Evolutionary conservation across 92 coral and sea anemone species (phyloP).

Genomic region (Virgularia gustaviana): DNA sequence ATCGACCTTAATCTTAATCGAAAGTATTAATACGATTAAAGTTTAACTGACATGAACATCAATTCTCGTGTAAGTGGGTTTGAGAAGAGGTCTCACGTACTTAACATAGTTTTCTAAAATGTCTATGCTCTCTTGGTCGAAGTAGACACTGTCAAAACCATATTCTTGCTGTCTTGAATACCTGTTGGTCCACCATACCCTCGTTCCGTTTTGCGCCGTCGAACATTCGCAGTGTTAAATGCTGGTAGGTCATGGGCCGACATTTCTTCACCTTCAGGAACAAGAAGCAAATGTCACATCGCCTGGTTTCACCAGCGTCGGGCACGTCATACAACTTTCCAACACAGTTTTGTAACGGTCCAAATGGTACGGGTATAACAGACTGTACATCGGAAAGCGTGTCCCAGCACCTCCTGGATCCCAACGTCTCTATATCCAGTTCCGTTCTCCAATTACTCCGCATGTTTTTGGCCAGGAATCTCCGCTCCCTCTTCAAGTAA

Average conservation of each 20-base stretch:
- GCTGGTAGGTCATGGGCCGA: too few species aligned
- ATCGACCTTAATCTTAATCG: too few species aligned
- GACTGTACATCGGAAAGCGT: conserved; percentile 46
- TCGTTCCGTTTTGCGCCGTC: conserved; percentile 14
- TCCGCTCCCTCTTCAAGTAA: conserved; percentile 47
- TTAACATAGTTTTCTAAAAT: conserved; percentile 44
- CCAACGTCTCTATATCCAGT: conserved; percentile 55
- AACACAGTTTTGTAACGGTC: conserved; percentile 36
- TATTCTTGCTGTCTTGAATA: conserved; percentile 46
- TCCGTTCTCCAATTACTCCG: conserved; percentile 49
- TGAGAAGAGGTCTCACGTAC: conserved; percentile 35
- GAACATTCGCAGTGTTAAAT: conserved; percentile 28
- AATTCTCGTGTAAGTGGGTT: conserved; percentile 51
- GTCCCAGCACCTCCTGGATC: conserved; percentile 57
- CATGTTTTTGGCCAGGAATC: conserved; percentile 52
- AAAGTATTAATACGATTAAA: too few species aligned
- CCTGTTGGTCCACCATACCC: conserved; percentile 31
- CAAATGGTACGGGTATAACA: conserved; percentile 40
- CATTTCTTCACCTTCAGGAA: conserved; percentile 34
- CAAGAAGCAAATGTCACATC: conserved; percentile 51
- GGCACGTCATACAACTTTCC: conserved; percentile 14
- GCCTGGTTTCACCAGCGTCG: conserved; percentile 20
- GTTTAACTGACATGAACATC: too few species aligned
- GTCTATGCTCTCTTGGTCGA: conserved; percentile 53
- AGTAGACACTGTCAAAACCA: conserved; percentile 39